Evolutionary conservation across 2,888 invertebrate species (phyloP).

Genomic region (Serrognathus titanus): DNA sequence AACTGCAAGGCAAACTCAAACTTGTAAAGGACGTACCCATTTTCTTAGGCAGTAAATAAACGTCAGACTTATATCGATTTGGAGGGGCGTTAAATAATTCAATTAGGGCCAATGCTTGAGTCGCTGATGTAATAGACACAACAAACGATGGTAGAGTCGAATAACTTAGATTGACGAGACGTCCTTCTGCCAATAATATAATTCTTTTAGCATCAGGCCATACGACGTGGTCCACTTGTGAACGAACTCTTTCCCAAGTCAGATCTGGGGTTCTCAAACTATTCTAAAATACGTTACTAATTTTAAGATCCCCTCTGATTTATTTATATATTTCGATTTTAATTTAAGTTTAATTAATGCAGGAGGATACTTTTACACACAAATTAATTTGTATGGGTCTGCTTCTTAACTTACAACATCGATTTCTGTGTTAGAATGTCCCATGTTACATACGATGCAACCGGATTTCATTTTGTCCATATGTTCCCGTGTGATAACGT

Average conservation of each 20-base stretch:
- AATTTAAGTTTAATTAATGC: background rate
- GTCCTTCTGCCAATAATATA: constrained; percentile 89
- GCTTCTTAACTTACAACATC: constrained; percentile 75
- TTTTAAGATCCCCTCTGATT: background rate
- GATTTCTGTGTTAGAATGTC: constrained; percentile 94
- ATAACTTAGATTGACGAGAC: constrained; percentile 93
- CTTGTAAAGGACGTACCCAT: constrained; percentile 65
- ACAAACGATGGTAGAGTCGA: constrained; percentile 97
- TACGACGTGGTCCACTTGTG: constrained; percentile 97
- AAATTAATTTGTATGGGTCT: too few relatives aligned
- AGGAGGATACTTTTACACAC: too few relatives aligned
- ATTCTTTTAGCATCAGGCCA: constrained; percentile 97
- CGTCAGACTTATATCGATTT: constrained; percentile 94
- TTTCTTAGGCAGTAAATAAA: constrained; percentile 96
- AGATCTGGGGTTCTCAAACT: constrained; percentile 89
- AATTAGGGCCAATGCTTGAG: constrained; percentile 94
- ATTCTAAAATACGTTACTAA: constrained; percentile 65
- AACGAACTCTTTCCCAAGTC: constrained; percentile 95
- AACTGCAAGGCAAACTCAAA: background rate
- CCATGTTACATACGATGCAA: constrained; percentile 95
- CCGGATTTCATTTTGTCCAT: constrained; percentile 97
- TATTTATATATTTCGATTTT: background rate
- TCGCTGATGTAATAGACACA: constrained; percentile 95
- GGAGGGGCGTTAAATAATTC: constrained; percentile 95
- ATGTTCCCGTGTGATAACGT: constrained; percentile 90